Evolutionary conservation across 2,888 invertebrate species (phyloP).

Genomic region (Rotaria magnacalcarata): DNA sequence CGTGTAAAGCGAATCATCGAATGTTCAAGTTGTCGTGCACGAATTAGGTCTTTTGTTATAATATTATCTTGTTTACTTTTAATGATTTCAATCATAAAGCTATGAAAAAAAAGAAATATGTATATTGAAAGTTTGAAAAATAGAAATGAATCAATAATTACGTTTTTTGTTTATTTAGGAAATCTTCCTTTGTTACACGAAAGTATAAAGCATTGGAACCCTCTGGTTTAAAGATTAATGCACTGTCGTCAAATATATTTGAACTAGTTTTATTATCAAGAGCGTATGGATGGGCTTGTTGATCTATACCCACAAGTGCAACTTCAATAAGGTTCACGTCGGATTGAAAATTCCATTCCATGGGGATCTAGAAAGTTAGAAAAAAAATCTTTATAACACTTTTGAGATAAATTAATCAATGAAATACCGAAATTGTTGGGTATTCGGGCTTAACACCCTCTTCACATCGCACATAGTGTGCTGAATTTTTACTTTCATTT

Average conservation of each 20-base stretch:
- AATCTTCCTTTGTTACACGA: neutral
- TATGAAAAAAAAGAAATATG: neutral
- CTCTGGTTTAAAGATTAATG: neutral
- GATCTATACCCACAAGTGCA: neutral
- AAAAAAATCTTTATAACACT: no score
- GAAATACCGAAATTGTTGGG: neutral
- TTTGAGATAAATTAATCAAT: no score
- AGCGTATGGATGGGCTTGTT: neutral
- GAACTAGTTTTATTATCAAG: neutral
- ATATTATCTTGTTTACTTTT: neutral
- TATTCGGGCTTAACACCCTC: neutral
- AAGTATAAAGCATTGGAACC: neutral
- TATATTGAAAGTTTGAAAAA: neutral
- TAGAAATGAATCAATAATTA: neutral
- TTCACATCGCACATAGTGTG: constrained; percentile 29
- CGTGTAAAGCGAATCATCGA: neutral
- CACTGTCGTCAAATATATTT: neutral
- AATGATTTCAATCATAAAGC: neutral
- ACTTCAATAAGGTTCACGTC: neutral
- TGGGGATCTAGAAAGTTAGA: no score
- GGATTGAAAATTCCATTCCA: neutral
- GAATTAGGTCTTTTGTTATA: constrained; percentile 13
- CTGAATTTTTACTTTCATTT: constrained; percentile 10
- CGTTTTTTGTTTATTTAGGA: neutral
- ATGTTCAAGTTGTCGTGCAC: neutral